These are phyloP conservation scores for Falco cherrug DNA, from an alignment of 2,797 vertebrate genomes.

Conservation along the genomic window DNA sequence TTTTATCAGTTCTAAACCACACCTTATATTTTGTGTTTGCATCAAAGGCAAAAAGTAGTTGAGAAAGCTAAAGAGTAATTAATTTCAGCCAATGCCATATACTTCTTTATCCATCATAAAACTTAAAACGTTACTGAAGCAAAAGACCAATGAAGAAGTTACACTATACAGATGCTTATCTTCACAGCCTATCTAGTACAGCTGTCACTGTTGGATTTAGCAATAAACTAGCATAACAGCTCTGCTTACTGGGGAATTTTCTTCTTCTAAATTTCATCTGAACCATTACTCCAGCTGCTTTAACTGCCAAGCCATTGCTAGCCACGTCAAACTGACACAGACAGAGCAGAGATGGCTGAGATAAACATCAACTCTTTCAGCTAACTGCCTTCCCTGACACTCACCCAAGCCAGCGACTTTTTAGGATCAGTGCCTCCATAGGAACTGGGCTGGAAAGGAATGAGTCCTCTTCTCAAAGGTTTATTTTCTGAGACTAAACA, in stretches of 20 bases:
- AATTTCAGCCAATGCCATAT: not conserved
- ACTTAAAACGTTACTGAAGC: not conserved
- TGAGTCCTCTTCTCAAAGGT: not conserved
- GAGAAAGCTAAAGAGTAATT: not conserved
- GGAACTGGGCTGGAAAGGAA: not conserved
- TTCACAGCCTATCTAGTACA: not conserved
- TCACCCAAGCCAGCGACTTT: not conserved
- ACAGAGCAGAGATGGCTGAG: not conserved
- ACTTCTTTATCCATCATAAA: not conserved
- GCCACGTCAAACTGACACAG: not conserved
- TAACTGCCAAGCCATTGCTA: not conserved
- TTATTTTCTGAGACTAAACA: not conserved
- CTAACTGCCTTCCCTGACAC: not conserved
- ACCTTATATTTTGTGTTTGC: not conserved
- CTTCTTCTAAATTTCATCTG: not conserved
- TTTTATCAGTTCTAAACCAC: not conserved
- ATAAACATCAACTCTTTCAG: not conserved
- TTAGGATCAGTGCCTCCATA: not conserved
- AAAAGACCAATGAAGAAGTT: not conserved
- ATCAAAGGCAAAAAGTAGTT: not conserved
- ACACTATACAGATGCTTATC: not conserved
- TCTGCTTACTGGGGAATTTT: not conserved
- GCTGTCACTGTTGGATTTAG: not conserved
- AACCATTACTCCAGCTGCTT: not conserved
- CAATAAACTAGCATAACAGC: not conserved